phyloP scores from a whole-genome alignment of 1,140 invertebrate genomes.

The Aphidius gifuensis region DNA sequence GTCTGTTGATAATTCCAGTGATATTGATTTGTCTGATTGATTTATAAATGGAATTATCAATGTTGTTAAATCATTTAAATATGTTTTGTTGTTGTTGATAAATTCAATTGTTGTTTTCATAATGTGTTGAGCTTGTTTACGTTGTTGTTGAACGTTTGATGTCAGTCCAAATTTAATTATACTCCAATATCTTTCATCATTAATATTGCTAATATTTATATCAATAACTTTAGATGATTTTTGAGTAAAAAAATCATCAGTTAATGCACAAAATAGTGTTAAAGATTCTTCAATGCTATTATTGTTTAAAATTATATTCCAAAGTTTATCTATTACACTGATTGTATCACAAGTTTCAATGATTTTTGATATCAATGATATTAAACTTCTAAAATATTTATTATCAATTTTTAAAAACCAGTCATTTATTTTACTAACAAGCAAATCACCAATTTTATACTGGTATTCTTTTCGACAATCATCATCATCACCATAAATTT shows the following conservation, averaged over 20 bases:
- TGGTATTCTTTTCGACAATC: neutral
- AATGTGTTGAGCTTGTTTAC: conserved; percentile 47
- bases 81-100: conserved; percentile 18
- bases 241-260: conserved; percentile 1
- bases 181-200: conserved; percentile 32
- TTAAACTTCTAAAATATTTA: neutral
- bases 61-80: conserved; percentile 10
- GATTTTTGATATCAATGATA: neutral
- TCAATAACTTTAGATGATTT: neutral
- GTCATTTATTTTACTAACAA: neutral
- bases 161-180: conserved; percentile 30
- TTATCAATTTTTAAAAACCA: conserved; percentile 4
- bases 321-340: neutral
- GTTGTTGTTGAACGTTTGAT: conserved; percentile 30
- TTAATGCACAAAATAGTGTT: neutral
- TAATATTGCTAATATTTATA: conserved; percentile 17
- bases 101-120: conserved; percentile 40
- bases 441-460: neutral
- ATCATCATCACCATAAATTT: neutral
- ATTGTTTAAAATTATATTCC: conserved; percentile 2
- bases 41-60: conserved; percentile 34
- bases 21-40: conserved; percentile 1
- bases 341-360: neutral
- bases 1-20: conserved; percentile 38
- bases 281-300: conserved; percentile 1